Percentiles rank a stretch among this genome's conserved stretches.
These are phyloP conservation scores for Trypoxylus dichotomus DNA, from an alignment of 1,140 invertebrate genomes.

Conservation along the genomic window DNA sequence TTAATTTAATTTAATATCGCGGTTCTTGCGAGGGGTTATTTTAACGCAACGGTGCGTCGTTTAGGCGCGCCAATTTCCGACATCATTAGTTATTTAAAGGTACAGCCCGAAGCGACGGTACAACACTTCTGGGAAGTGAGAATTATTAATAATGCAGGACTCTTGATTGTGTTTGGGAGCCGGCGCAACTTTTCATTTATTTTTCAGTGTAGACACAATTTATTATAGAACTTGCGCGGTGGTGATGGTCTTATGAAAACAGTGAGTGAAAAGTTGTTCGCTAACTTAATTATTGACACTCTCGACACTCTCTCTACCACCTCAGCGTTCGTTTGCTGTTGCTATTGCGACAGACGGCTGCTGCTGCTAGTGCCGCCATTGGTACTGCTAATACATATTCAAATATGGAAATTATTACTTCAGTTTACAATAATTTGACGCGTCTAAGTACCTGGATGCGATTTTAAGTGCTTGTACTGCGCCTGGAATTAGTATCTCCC, in stretches of 20 bases:
- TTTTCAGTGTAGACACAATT: conserved; percentile 41
- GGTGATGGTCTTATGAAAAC: conserved; percentile 36
- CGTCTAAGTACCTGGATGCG: conserved; percentile 35
- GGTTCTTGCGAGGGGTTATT: conserved; percentile 32
- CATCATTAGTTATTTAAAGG: conserved; percentile 40
- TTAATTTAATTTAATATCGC: conserved; percentile 38
- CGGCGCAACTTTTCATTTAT: conserved; percentile 38
- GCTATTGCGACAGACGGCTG: not conserved
- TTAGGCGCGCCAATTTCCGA: conserved; percentile 38
- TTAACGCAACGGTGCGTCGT: conserved; percentile 33
- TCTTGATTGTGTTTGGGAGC: conserved; percentile 39
- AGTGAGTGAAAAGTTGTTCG: conserved; percentile 39
- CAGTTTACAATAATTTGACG: conserved; percentile 39
- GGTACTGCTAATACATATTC: conserved; percentile 39
- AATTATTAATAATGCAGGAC: conserved; percentile 41
- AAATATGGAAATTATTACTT: conserved; percentile 39
- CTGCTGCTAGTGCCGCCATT: not conserved
- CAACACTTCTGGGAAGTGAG: conserved; percentile 40
- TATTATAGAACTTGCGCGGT: conserved; percentile 36
- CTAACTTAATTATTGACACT: conserved; percentile 41
- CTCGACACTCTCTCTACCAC: conserved; percentile 34
- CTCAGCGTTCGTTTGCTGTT: conserved; percentile 35
- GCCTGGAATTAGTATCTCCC: not conserved
- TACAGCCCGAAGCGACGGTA: conserved; percentile 30
- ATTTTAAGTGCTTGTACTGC: conserved; percentile 22